A percentile compares a stretch with the other conserved stretches of the same genome.
Conservation (phyloP, 2,113 vertebrate genomes). For the Rattus norvegicus region DNA sequence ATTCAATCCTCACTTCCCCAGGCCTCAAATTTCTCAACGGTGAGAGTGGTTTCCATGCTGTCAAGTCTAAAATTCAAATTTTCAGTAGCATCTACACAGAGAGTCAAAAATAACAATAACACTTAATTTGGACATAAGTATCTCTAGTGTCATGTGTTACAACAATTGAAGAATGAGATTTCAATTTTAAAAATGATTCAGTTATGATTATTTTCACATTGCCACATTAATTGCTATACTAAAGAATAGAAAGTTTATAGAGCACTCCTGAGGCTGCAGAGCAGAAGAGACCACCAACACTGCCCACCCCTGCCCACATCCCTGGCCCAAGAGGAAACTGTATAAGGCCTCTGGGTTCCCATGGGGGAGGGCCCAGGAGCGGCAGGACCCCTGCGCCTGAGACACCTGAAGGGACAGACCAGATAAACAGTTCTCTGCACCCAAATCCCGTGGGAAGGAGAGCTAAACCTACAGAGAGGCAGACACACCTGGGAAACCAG, state of each 20-base stretch:
- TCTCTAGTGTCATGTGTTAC: not conserved
- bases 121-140: not conserved
- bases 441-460: too few species aligned
- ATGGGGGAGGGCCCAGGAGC: too few species aligned
- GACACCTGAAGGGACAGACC: too few species aligned
- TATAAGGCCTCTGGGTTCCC: too few species aligned
- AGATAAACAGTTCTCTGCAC: too few species aligned
- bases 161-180: not conserved
- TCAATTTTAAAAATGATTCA: not conserved
- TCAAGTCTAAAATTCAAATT: not conserved
- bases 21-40: not conserved
- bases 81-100: not conserved
- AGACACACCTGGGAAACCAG: too few species aligned
- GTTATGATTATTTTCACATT: not conserved
- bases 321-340: too few species aligned
- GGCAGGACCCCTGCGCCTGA: too few species aligned
- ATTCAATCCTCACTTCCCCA: not conserved
- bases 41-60: not conserved
- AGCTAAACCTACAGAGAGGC: too few species aligned
- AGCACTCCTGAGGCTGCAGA: too few species aligned
- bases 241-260: not conserved
- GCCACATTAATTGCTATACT: not conserved
- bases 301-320: too few species aligned
- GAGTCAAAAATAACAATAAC: not conserved
- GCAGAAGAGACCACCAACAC: too few species aligned